Percentiles rank a stretch among this genome's conserved stretches.
Conservation (phyloP, 2,113 vertebrate genomes). For the Rutilus rutilus region DNA sequence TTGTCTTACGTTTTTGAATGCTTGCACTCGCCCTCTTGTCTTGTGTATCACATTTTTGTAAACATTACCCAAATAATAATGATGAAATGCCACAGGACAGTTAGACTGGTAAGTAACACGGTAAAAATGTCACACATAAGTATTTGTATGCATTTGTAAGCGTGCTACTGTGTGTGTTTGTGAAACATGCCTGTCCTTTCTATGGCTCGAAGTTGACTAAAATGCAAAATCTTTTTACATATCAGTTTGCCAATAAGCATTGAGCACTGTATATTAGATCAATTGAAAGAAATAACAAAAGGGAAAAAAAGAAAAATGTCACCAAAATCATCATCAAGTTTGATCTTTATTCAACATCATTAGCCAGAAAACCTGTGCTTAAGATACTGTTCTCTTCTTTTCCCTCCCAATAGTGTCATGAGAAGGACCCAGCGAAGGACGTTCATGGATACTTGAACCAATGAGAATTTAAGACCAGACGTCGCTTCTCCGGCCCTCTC, state of each 20-base stretch:
- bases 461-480: constrained; percentile 17
- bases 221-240: background rate
- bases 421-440: constrained; percentile 34
- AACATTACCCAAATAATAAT: constrained; percentile 74
- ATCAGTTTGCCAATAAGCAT: background rate
- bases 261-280: constrained; percentile 6
- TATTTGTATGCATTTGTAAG: constrained; percentile 40
- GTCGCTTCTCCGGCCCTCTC: background rate
- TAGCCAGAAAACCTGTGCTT: background rate
- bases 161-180: constrained; percentile 45
- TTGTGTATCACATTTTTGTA: constrained; percentile 70
- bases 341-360: background rate
- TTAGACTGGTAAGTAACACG: constrained; percentile 79
- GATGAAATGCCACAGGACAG: constrained; percentile 77
- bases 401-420: constrained; percentile 30
- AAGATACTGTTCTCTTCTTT: constrained; percentile 17
- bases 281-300: background rate
- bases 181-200: constrained; percentile 33
- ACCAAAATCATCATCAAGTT: background rate
- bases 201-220: background rate
- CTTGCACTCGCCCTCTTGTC: constrained; percentile 69
- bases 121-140: constrained; percentile 58
- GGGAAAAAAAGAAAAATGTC: background rate
- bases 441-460: constrained; percentile 31
- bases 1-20: constrained; percentile 62